Percentiles rank a stretch among this genome's conserved stretches.
phyloP scores from a whole-genome alignment of 1,140 invertebrate species.

The Grapholita molesta region DNA sequence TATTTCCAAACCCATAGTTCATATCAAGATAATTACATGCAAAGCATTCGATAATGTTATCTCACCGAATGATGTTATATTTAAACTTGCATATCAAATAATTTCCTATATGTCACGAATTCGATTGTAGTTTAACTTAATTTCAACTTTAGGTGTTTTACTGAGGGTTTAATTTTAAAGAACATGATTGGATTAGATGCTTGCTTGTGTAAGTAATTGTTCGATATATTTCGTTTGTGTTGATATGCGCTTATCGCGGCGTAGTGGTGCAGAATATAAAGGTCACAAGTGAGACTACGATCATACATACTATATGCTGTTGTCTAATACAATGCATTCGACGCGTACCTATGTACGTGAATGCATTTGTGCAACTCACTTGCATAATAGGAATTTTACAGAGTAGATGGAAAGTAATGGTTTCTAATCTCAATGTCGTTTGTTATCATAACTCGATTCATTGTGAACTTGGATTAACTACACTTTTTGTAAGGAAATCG shows the following conservation, averaged over 20 bases:
- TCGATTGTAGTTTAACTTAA: background rate
- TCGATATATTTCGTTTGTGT: background rate
- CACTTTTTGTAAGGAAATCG: background rate
- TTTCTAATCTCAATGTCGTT: constrained; percentile 50
- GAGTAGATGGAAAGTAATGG: constrained; percentile 47
- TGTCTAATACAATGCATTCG: constrained; percentile 24
- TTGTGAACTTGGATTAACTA: constrained; percentile 22
- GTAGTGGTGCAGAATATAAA: background rate
- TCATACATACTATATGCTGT: constrained; percentile 23
- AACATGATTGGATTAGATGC: background rate
- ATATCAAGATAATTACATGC: background rate
- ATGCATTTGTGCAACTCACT: constrained; percentile 25
- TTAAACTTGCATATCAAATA: background rate
- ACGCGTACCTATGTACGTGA: constrained; percentile 22
- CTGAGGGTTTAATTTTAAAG: background rate
- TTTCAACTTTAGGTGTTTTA: background rate
- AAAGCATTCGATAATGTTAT: background rate
- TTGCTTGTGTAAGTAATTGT: background rate
- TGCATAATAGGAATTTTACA: constrained; percentile 47
- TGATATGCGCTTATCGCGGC: background rate
- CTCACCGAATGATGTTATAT: background rate
- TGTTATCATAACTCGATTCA: constrained; percentile 45
- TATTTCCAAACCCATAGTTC: background rate
- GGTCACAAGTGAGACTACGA: constrained; percentile 20
- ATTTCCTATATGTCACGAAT: background rate